Conservation (phyloP, 2,888 invertebrate species). For the Agrotis ipsilon region DNA sequence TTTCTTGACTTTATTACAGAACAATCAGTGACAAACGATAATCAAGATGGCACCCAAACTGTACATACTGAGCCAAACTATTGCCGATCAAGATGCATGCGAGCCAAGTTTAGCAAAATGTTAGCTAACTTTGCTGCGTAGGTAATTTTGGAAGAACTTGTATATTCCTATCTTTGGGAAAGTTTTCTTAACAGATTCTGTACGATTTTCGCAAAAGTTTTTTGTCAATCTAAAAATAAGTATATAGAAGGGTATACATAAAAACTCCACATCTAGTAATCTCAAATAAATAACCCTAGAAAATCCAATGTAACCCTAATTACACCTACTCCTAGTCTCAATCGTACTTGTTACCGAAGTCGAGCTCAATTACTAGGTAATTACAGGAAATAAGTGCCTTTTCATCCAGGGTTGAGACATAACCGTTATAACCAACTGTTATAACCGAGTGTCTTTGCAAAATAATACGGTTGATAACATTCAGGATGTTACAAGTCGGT, state of each 20-base stretch:
- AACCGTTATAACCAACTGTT: constrained; percentile 61
- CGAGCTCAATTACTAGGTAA: constrained; percentile 61
- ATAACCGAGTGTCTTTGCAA: constrained; percentile 57
- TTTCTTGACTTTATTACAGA: constrained; percentile 30
- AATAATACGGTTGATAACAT: constrained; percentile 73
- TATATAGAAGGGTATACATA: background rate
- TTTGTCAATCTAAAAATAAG: no score
- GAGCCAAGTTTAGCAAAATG: constrained; percentile 48
- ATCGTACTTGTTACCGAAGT: constrained; percentile 48
- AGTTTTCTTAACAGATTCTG: background rate
- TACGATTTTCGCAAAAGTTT: background rate
- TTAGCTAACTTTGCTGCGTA: constrained; percentile 15
- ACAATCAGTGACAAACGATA: constrained; percentile 39
- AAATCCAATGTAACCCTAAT: constrained; percentile 43
- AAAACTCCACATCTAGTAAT: background rate
- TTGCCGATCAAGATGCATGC: constrained; percentile 35
- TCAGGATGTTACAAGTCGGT: constrained; percentile 64
- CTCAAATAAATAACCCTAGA: constrained; percentile 39
- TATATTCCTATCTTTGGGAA: background rate
- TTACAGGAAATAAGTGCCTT: constrained; percentile 59
- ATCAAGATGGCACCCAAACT: constrained; percentile 41
- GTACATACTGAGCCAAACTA: constrained; percentile 39
- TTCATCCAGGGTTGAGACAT: constrained; percentile 59
- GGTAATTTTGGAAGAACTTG: constrained; percentile 9
- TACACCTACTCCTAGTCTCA: constrained; percentile 31